Conservation (phyloP, 2,797 vertebrate genomes). For the Aulostomus chinensis region DNA sequence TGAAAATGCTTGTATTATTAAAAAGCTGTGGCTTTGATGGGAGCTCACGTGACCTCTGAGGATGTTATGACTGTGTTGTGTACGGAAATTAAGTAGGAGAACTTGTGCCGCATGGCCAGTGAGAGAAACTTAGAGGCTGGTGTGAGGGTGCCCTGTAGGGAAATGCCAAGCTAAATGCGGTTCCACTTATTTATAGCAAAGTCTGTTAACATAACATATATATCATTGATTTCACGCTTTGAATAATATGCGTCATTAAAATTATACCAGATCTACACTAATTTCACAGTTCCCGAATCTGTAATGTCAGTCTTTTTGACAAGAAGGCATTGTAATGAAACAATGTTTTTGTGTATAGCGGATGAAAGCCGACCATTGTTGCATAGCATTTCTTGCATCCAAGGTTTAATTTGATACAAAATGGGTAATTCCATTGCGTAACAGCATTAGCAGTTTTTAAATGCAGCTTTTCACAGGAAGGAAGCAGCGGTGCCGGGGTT, state of each 20-base stretch:
- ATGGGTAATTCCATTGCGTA: conserved; percentile 74
- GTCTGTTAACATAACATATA: conserved; percentile 66
- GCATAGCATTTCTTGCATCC: conserved; percentile 50
- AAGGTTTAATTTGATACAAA: conserved; percentile 71
- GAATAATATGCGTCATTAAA: conserved; percentile 52
- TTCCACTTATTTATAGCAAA: conserved; percentile 73
- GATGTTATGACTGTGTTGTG: conserved; percentile 10
- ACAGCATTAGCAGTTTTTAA: conserved; percentile 70
- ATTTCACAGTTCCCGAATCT: conserved; percentile 37
- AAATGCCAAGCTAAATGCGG: conserved; percentile 53
- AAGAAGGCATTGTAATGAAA: conserved; percentile 63
- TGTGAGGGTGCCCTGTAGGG: conserved; percentile 37
- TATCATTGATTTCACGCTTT: conserved; percentile 51
- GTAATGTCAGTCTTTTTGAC: conserved; percentile 45
- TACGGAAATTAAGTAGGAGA: conserved; percentile 24
- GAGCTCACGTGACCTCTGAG: conserved; percentile 34
- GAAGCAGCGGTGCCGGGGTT: conserved; percentile 13
- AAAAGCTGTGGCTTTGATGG: conserved; percentile 32
- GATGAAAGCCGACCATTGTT: conserved; percentile 70
- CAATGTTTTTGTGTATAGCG: conserved; percentile 71
- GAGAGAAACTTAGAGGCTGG: conserved; percentile 17
- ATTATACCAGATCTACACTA: conserved; percentile 52
- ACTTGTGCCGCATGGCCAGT: too few species aligned
- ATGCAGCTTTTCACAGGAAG: conserved; percentile 52
- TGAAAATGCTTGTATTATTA: conserved; percentile 62